These are phyloP conservation scores for Notocelia uddmanniana DNA, from an alignment of 2,888 invertebrate species.

Conservation along the genomic window DNA sequence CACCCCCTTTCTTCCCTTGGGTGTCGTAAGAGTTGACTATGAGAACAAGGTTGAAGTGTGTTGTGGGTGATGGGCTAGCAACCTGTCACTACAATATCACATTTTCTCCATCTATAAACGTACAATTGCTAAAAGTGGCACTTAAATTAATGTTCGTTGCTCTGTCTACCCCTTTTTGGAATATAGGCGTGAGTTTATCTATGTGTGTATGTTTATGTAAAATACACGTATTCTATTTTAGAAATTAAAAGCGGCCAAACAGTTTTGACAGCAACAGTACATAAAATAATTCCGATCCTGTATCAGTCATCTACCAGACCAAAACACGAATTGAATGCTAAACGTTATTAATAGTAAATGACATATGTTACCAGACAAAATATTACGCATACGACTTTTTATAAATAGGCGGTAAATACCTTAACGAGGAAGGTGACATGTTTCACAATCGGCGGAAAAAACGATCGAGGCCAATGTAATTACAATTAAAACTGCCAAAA, in stretches of 20 bases:
- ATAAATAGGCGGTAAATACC: neutral
- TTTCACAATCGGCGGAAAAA: conserved; percentile 43
- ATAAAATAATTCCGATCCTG: conserved; percentile 34
- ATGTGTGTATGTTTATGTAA: too few relatives aligned
- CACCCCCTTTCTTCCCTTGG: too few relatives aligned
- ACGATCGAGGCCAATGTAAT: conserved; percentile 29
- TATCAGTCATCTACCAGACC: conserved; percentile 22
- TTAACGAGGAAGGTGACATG: conserved; percentile 32
- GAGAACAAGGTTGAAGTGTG: too few relatives aligned
- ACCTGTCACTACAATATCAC: too few relatives aligned
- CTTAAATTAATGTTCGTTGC: too few relatives aligned
- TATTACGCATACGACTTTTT: neutral
- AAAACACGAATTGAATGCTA: conserved; percentile 32
- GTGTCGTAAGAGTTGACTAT: too few relatives aligned
- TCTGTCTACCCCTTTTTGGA: too few relatives aligned
- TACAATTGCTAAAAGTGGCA: too few relatives aligned
- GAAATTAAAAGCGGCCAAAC: neutral
- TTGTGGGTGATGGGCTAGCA: too few relatives aligned
- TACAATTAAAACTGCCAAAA: conserved; percentile 37
- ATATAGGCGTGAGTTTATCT: too few relatives aligned
- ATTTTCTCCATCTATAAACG: too few relatives aligned
- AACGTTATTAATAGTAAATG: neutral
- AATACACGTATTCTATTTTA: too few relatives aligned
- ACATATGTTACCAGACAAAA: neutral
- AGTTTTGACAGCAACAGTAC: conserved; percentile 9